phyloP scores from a whole-genome alignment of 2,113 vertebrate genomes.

The Chinchilla lanigera region DNA sequence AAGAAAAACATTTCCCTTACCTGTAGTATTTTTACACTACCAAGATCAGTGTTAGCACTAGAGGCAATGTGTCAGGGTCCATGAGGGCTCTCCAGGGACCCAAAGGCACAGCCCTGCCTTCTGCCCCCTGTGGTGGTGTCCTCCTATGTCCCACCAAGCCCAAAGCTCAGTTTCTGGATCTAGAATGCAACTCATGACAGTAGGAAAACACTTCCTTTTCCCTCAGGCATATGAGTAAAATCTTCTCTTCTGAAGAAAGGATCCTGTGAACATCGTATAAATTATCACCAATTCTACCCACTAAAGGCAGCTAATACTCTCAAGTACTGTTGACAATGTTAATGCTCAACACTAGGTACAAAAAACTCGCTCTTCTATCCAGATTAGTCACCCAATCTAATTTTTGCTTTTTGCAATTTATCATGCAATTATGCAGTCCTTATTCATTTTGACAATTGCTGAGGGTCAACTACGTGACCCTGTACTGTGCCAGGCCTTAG shows the following conservation, averaged over 20 bases:
- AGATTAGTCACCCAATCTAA: not conserved
- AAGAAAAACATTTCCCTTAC: conserved; percentile 20
- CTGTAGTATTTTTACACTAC: conserved; percentile 40
- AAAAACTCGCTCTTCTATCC: conserved; percentile 1
- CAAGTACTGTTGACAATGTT: not conserved
- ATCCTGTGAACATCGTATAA: not conserved
- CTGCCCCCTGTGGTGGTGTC: not conserved
- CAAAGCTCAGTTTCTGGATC: not conserved
- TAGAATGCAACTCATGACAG: not conserved
- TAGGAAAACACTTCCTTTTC: not conserved
- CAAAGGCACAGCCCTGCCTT: not conserved
- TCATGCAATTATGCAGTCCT: not conserved
- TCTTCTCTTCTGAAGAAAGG: not conserved
- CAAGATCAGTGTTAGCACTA: not conserved
- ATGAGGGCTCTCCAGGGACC: not conserved
- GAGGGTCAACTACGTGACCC: not conserved
- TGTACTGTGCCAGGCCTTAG: not conserved
- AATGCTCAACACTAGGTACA: not conserved
- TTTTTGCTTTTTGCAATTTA: conserved; percentile 3
- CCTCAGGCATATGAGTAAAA: not conserved
- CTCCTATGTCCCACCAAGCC: not conserved
- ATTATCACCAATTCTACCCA: not conserved
- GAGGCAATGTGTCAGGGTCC: not conserved
- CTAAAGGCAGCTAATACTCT: not conserved
- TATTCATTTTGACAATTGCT: not conserved